Conservation (phyloP, 2,113 vertebrate species). For the Neofelis nebulosa region DNA sequence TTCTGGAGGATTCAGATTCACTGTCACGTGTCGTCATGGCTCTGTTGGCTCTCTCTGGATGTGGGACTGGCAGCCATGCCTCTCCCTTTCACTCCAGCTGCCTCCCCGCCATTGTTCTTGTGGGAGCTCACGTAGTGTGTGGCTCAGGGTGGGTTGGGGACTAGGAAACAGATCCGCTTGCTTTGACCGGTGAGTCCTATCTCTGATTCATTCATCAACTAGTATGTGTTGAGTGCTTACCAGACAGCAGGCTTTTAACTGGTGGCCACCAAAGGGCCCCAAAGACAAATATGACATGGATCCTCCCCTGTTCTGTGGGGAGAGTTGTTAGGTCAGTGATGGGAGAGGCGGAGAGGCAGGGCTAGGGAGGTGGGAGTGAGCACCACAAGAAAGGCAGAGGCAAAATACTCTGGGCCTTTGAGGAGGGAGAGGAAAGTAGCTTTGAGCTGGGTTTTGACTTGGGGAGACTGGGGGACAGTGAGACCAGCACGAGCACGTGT, state of each 20-base stretch:
- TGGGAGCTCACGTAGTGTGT: not conserved
- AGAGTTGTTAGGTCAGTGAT: not conserved
- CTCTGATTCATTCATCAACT: not conserved
- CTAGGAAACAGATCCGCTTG: not conserved
- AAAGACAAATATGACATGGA: not conserved
- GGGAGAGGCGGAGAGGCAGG: not conserved
- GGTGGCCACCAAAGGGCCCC: not conserved
- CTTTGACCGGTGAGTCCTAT: not conserved
- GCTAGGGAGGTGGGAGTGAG: not conserved
- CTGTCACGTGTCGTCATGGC: not conserved
- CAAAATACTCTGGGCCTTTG: not conserved
- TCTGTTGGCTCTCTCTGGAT: not conserved
- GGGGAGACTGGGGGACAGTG: not conserved
- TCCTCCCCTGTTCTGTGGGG: not conserved
- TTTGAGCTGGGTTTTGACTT: not conserved
- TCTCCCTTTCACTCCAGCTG: not conserved
- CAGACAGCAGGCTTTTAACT: not conserved
- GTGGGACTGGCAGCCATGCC: not conserved
- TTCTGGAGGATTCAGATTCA: not conserved
- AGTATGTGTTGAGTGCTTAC: not conserved
- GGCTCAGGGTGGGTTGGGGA: not conserved
- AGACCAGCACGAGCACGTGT: not conserved
- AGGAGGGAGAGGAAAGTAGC: not conserved
- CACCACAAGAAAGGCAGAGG: not conserved
- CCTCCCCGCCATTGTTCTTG: not conserved